Evolutionary conservation across 1,140 invertebrate species (phyloP).

Genomic region (Drosophila guanche): DNA sequence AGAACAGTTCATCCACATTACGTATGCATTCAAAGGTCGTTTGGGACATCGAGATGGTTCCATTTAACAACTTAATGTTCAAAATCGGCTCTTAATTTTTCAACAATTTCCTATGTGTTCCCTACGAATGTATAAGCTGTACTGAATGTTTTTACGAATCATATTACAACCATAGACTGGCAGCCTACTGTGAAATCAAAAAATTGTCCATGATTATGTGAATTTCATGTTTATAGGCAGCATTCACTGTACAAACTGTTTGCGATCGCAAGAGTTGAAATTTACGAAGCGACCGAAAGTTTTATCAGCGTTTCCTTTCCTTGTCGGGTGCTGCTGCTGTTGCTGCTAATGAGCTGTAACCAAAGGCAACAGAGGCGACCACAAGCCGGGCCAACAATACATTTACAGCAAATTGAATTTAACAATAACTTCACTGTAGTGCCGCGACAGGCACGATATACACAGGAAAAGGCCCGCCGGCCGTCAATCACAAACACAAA

Average conservation of each 20-base stretch:
- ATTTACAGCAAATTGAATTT: constrained; percentile 68
- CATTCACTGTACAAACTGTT: constrained; percentile 14
- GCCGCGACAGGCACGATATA: constrained; percentile 1
- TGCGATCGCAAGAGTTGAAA: constrained; percentile 29
- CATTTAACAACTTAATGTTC: no score
- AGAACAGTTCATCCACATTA: no score
- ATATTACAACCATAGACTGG: no score
- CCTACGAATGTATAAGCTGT: no score
- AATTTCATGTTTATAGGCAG: no score
- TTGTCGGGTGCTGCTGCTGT: constrained; percentile 27
- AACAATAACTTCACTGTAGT: constrained; percentile 30
- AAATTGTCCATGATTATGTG: no score
- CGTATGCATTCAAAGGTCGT: no score
- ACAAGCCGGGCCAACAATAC: constrained; percentile 45
- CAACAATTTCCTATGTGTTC: no score
- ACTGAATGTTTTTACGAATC: no score
- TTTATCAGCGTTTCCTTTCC: constrained; percentile 32
- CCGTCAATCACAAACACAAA: constrained; percentile 32
- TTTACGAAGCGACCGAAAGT: constrained; percentile 39
- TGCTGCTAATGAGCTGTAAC: constrained; percentile 68
- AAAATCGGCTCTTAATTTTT: no score
- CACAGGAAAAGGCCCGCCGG: constrained; percentile 28
- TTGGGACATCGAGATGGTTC: no score
- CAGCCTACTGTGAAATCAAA: no score
- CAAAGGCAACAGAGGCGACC: constrained; percentile 59